Base-by-base conservation (phyloP, 2,113 vertebrate genomes). In the Periophthalmodon schlosseri region DNA sequence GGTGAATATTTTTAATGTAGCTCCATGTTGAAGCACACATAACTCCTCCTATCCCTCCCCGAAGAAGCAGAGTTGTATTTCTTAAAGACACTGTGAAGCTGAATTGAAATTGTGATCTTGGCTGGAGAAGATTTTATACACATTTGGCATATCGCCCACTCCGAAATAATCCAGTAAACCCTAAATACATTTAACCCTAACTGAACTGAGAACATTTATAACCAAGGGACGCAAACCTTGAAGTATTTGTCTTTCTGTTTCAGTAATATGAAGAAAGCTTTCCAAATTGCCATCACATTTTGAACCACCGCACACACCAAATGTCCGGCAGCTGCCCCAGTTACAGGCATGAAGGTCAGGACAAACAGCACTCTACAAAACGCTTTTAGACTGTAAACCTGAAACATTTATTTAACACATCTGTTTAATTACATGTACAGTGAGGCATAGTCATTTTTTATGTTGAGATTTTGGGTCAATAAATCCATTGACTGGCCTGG, bases 341-440 rank as follows among this genome's bases (percentile, higher is more conserved):
- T 60, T 57, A 74, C 33, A 21, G 13, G 21, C 33, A 52, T 52
- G 16, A 76, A 73, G 36, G 60, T 67, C 74, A 56, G 49, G 39
- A 28, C 21, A 14, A 75, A 14, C 39, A 69, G 16, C 61, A 13
- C 46, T 18, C 23, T 21, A 46, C 23, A 61, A 66, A 73, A 18
- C 67, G 20, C 58, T 73, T 61, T 49, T 5, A 54, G 63, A 72
- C 28, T 34, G 16, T 5, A n/a, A 36, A 44, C 36, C 63, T 65
- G 33, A 7, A 39, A 39, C 63, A 39, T n/a, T 65, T 13, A 39
- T 39, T 65, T n/a, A 39, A 65, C 18, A 65, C 34, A 39, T 10
- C 18, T 34, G 8, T 64, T 64, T 64, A 64, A 36, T 64, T 36
- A 64, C 61, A 64, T 20, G 52, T 39, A 28, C 57, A 60, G 57